Evolutionary conservation across 1,140 invertebrate species (phyloP), one percentile per base, ranked within the genome.

Genomic region (Saxidomus purpurata): DNA sequence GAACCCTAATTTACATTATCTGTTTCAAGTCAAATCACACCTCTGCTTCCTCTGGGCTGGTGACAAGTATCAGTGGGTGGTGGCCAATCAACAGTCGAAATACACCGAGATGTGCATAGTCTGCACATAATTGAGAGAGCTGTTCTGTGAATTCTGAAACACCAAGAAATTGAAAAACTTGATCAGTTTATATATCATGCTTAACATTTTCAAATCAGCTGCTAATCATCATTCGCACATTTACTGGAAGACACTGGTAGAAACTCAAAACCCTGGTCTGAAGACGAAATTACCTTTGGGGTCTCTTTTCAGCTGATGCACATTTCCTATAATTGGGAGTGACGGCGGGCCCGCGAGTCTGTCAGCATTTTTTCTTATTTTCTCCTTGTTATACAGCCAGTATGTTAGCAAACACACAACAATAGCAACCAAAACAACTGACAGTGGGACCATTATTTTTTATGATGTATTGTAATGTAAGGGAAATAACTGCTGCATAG

Each of bases 291-390:
- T 61, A 87, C 84, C 71, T 55, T 47, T 40, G 0, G 84, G 61
- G 8, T 28, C 28, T 52, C 84, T 76, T 28, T 52, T 87, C 43
- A 87, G 71, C 40, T 87, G 84, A 77, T 87, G 84, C 9, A 87
- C 84, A 71, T 87, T 87, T 28, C 84, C 84, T 1, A 87, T 8
- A 61, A 87, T 59, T 61, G 84, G 84, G 13, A 87, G 19, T 28
- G 84, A 87, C 31, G 19, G 25, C 17, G 84, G 84, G 3, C 84
- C 84, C 4, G 47, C 69, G 17, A 87, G 40, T 28, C 61, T 47
- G 40, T 87, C 84, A 1, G 67, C 52, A 76, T 87, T 55, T 47
- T 31, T 34, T 47, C 84, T 43, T 8, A 87, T 55, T 77, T 61
- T 76, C 28, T 87, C 84, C 36, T 43, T 34, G n/a, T 55, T 59